phyloP scores from a whole-genome alignment of 1,140 invertebrate genomes.

The Vollenhovia emeryi region DNA sequence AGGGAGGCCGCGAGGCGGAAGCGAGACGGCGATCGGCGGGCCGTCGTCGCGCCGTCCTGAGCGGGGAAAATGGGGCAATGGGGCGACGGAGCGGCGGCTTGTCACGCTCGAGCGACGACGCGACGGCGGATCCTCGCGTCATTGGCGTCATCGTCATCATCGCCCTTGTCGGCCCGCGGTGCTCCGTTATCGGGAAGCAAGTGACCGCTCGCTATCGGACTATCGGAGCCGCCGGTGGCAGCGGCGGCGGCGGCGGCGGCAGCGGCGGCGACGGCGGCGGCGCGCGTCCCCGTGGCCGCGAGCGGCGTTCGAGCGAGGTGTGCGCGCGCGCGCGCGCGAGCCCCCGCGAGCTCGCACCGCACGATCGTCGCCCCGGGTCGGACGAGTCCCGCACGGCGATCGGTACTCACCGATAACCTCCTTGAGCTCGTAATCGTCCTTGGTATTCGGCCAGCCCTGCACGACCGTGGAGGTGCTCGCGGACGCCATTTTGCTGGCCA shows the following conservation, averaged over 20 bases:
- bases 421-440: constrained; percentile 97
- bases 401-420: constrained; percentile 95
- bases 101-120: too few relatives aligned
- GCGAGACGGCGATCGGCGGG: neutral
- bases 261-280: neutral
- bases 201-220: neutral
- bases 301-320: neutral
- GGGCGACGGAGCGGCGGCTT: neutral
- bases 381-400: neutral
- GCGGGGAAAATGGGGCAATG: neutral
- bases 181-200: neutral
- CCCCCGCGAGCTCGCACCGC: neutral
- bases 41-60: neutral
- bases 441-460: constrained; percentile 94
- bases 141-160: neutral
- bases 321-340: neutral
- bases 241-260: neutral
- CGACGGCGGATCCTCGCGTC: too few relatives aligned
- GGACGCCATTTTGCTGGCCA: constrained; percentile 90
- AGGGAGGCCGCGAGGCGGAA: neutral
- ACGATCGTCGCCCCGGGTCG: neutral
- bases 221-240: neutral
- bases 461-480: constrained; percentile 87
- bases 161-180: neutral
- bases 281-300: neutral